These are phyloP conservation scores for Pipistrellus pipistrellus DNA, from an alignment of 2,797 vertebrate genomes.

Conservation along the genomic window DNA sequence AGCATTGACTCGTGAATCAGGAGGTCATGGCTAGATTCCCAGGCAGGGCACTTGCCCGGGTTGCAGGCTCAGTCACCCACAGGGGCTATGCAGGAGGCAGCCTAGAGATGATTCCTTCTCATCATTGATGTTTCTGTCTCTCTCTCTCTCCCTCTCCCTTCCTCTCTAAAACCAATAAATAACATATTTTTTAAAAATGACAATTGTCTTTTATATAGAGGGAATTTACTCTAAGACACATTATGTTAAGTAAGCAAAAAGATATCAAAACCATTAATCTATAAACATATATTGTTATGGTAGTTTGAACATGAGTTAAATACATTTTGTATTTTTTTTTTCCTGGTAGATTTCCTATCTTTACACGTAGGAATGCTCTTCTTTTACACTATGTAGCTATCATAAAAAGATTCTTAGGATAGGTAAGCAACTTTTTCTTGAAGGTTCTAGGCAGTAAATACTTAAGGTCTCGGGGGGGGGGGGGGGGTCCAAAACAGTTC, in stretches of 20 bases:
- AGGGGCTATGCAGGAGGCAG: too few species aligned
- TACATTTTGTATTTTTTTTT: not conserved
- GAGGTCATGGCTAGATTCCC: too few species aligned
- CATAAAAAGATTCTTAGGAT: not conserved
- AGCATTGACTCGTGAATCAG: too few species aligned
- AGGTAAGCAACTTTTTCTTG: not conserved
- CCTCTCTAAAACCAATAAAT: too few species aligned
- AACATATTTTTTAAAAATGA: too few species aligned
- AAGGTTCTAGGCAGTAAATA: not conserved
- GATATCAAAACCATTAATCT: not conserved
- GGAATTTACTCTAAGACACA: constrained; percentile 24
- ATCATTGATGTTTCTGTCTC: too few species aligned
- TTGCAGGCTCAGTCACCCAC: too few species aligned
- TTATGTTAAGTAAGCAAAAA: not conserved
- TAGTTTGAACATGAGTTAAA: not conserved
- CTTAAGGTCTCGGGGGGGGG: not conserved
- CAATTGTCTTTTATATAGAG: not conserved
- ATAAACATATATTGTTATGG: not conserved
- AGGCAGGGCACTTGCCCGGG: too few species aligned
- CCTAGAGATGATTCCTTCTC: too few species aligned
- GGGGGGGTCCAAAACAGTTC: not conserved
- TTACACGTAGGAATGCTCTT: not conserved
- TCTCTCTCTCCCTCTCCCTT: too few species aligned
- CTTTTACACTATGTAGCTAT: not conserved
- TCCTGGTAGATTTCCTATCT: not conserved